Evolutionary conservation across 2,113 vertebrate genomes (phyloP).

Genomic region (Ellobius talpinus): DNA sequence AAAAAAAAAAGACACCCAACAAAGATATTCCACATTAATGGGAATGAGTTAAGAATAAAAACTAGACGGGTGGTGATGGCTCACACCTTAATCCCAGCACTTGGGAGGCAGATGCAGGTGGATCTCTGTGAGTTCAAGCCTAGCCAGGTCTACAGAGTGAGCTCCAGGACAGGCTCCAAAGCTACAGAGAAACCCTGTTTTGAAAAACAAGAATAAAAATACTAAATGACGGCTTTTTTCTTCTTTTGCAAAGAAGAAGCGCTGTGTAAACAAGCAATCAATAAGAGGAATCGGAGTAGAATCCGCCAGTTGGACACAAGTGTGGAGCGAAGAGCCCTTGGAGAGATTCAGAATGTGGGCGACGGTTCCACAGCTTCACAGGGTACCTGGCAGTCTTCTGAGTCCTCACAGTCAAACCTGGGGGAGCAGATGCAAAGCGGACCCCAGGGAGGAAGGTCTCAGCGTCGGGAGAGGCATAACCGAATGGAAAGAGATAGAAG

Average conservation of each 20-base stretch:
- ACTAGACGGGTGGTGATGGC: not conserved
- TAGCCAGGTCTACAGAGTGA: no score
- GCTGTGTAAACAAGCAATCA: constrained; percentile 83
- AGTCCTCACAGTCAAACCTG: constrained; percentile 74
- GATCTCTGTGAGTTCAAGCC: no score
- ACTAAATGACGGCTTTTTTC: constrained; percentile 61
- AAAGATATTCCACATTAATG: not conserved
- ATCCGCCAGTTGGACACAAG: constrained; percentile 73
- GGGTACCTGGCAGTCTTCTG: constrained; percentile 82
- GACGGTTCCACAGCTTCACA: constrained; percentile 66
- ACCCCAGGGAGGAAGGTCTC: constrained; percentile 81
- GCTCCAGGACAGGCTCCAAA: no score
- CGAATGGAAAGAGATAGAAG: constrained; percentile 95
- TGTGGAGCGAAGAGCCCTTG: constrained; percentile 81
- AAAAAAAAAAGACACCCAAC: not conserved
- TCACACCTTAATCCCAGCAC: no score
- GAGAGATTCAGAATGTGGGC: constrained; percentile 84
- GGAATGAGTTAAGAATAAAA: not conserved
- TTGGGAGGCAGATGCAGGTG: no score
- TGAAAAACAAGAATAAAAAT: no score
- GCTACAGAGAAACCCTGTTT: no score
- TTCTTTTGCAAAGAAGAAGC: constrained; percentile 87
- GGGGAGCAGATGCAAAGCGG: constrained; percentile 73
- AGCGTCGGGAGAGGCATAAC: constrained; percentile 94
- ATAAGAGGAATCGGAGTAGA: constrained; percentile 81